Conservation (phyloP, 2,113 vertebrate species). For the Silurus asotus region DNA sequence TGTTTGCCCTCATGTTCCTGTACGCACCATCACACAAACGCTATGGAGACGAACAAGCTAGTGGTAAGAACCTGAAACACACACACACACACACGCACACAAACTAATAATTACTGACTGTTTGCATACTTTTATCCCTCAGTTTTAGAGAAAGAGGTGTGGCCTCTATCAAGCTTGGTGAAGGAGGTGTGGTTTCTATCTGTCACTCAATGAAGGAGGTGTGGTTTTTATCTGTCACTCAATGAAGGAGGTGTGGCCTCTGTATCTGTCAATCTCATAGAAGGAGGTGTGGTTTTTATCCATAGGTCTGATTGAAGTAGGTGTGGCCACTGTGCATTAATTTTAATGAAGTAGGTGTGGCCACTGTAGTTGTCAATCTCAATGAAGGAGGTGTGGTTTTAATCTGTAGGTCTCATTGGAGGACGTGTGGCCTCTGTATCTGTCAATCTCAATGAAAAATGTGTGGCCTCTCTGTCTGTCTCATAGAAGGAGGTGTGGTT, state of each 20-base stretch:
- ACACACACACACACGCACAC: not conserved
- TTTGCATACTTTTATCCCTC: not conserved
- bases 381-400: not conserved
- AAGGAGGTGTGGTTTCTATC: too few relatives aligned
- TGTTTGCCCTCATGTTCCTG: conserved; percentile 97
- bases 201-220: too few relatives aligned
- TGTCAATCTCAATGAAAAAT: not conserved
- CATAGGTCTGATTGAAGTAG: not conserved
- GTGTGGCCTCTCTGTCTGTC: not conserved
- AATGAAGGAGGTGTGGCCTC: not conserved
- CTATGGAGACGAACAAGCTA: conserved; percentile 88
- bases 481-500: not conserved
- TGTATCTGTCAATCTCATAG: not conserved
- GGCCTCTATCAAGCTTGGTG: not conserved
- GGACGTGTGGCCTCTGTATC: too few relatives aligned
- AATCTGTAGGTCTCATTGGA: too few relatives aligned
- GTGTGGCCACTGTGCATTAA: not conserved
- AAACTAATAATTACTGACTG: not conserved
- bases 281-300: not conserved
- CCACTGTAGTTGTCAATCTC: not conserved
- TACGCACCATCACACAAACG: conserved; percentile 96
- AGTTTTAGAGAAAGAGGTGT: not conserved
- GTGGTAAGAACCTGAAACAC: conserved; percentile 68
- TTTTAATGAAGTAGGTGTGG: not conserved
- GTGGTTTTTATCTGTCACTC: too few relatives aligned